Evolutionary conservation across 2,113 vertebrate genomes (phyloP).

Genomic region (Proteles cristata): DNA sequence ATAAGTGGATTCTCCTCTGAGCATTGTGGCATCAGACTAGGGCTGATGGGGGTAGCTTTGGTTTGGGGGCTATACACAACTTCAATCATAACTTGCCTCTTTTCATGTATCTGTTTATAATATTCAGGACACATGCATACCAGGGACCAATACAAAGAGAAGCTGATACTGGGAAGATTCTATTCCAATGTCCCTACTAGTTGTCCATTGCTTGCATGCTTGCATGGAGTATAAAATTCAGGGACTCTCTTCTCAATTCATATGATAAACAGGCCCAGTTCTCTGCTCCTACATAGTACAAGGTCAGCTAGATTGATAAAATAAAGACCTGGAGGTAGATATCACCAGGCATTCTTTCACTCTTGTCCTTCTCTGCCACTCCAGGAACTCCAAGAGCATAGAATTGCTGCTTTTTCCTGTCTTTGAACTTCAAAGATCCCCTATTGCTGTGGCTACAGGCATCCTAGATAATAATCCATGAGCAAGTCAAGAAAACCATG

Average conservation of each 20-base stretch:
- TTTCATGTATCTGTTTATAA: not conserved
- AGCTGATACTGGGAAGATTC: not conserved
- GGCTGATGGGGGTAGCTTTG: not conserved
- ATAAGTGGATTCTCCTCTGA: not conserved
- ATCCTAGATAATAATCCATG: conserved; percentile 30
- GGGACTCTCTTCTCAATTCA: not conserved
- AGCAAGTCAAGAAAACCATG: conserved; percentile 48
- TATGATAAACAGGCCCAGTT: not conserved
- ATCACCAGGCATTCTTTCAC: not conserved
- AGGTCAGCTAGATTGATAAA: not conserved
- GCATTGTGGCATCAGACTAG: not conserved
- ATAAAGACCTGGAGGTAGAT: not conserved
- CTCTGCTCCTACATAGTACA: not conserved
- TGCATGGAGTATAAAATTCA: not conserved
- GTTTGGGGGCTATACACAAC: not conserved
- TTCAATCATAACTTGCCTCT: not conserved
- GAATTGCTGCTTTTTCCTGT: not conserved
- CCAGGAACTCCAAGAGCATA: conserved; percentile 28
- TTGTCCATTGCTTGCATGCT: not conserved
- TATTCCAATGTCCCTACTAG: not conserved
- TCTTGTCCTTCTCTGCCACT: not conserved
- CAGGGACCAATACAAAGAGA: not conserved
- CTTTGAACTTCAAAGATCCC: conserved; percentile 52
- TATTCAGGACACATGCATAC: not conserved
- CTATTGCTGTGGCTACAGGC: not conserved